These are phyloP conservation scores for Cyprinodon variegatus DNA, from an alignment of 2,113 vertebrate species.

Conservation along the genomic window DNA sequence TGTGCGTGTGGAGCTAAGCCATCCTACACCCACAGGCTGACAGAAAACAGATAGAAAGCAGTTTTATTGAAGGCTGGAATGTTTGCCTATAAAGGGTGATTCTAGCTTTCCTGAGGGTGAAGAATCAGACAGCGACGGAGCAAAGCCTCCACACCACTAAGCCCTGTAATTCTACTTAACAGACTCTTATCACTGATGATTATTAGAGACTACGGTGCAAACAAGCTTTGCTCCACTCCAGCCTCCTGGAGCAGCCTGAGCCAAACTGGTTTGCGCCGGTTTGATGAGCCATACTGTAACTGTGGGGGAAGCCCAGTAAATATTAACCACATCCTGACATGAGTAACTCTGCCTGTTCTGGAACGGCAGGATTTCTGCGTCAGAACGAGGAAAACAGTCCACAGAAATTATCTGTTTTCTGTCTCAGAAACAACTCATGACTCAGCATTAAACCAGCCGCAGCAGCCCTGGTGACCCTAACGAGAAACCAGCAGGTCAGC, in stretches of 20 bases:
- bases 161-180: slow-evolving; percentile 56
- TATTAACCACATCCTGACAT: slow-evolving; percentile 53
- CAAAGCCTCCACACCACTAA: slow-evolving; percentile 21
- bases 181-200: slow-evolving; percentile 67
- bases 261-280: slow-evolving; percentile 78
- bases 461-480: not conserved
- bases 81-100: not conserved
- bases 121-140: slow-evolving; percentile 18
- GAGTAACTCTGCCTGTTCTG: slow-evolving; percentile 35
- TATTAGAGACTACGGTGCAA: slow-evolving; percentile 53
- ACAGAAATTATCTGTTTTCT: not conserved
- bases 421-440: slow-evolving; percentile 11
- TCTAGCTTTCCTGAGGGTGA: not conserved
- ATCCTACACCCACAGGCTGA: not conserved
- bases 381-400: slow-evolving; percentile 9
- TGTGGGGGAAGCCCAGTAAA: slow-evolving; percentile 51
- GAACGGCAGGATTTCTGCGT: slow-evolving; percentile 30
- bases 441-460: slow-evolving; percentile 3
- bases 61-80: not conserved
- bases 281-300: slow-evolving; percentile 28
- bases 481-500: not conserved
- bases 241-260: slow-evolving; percentile 28
- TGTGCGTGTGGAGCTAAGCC: slow-evolving; percentile 37
- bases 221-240: slow-evolving; percentile 27
- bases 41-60: not conserved